These are phyloP conservation scores for Cisticola juncidis DNA, from an alignment of 2,113 vertebrate genomes.

Conservation along the genomic window DNA sequence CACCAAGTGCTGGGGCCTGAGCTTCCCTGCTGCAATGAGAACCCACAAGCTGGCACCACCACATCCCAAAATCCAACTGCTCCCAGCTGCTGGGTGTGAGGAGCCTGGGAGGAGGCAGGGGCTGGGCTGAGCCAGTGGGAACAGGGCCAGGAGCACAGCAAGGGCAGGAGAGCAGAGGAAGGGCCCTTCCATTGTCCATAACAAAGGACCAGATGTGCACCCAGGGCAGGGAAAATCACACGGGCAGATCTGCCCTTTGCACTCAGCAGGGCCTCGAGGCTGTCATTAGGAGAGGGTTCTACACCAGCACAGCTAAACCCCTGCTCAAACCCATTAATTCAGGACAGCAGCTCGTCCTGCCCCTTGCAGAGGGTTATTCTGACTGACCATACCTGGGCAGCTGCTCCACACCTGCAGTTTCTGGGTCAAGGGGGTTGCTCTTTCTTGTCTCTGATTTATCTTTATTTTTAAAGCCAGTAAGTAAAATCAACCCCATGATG, in stretches of 20 bases:
- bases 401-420: background rate
- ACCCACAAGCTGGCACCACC: background rate
- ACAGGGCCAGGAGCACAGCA: background rate
- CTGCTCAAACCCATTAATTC: background rate
- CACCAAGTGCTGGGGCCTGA: accelerated
- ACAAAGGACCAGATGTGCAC: background rate
- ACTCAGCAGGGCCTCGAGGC: background rate
- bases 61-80: background rate
- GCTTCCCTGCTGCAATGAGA: background rate
- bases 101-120: background rate
- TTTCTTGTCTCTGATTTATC: background rate
- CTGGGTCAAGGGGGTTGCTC: background rate
- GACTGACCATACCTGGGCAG: background rate
- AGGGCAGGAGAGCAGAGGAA: background rate
- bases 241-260: background rate
- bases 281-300: background rate
- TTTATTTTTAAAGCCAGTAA: background rate
- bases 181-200: background rate
- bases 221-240: background rate
- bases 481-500: background rate
- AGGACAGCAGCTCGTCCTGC: background rate
- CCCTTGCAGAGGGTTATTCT: background rate
- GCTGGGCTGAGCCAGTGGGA: background rate
- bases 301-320: background rate
- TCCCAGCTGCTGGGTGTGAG: background rate